These are phyloP conservation scores for Prunella fulvescens DNA, from an alignment of 2,113 vertebrate species.

Conservation along the genomic window DNA sequence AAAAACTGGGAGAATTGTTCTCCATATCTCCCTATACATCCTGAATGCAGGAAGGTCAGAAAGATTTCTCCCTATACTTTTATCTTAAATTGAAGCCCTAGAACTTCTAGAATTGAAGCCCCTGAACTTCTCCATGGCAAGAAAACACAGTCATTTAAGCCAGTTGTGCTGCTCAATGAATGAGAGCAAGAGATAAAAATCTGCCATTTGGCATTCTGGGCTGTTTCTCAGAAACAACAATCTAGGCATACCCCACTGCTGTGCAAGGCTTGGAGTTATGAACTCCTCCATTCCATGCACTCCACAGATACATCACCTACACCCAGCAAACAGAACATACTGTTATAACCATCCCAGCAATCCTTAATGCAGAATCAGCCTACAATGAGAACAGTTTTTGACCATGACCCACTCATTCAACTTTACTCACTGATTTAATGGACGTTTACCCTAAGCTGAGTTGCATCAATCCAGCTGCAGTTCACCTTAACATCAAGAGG, in stretches of 20 bases:
- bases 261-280: neutral
- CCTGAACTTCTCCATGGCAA: neutral
- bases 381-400: neutral
- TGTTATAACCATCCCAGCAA: neutral
- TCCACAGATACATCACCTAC: neutral
- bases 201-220: neutral
- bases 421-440: neutral
- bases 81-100: neutral
- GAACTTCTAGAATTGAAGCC: neutral
- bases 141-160: neutral
- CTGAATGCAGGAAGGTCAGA: neutral
- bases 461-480: neutral
- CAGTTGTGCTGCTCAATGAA: too few relatives aligned
- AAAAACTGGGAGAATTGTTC: neutral
- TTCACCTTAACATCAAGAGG: neutral
- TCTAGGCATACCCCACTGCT: accelerated
- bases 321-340: neutral
- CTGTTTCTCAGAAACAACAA: neutral
- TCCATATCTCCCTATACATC: neutral
- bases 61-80: neutral
- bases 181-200: neutral
- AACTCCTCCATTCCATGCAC: neutral
- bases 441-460: neutral
- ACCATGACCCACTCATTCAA: neutral
- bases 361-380: neutral